Conservation (phyloP, 2,797 vertebrate species). For the Parotocinclus haroldoi region DNA sequence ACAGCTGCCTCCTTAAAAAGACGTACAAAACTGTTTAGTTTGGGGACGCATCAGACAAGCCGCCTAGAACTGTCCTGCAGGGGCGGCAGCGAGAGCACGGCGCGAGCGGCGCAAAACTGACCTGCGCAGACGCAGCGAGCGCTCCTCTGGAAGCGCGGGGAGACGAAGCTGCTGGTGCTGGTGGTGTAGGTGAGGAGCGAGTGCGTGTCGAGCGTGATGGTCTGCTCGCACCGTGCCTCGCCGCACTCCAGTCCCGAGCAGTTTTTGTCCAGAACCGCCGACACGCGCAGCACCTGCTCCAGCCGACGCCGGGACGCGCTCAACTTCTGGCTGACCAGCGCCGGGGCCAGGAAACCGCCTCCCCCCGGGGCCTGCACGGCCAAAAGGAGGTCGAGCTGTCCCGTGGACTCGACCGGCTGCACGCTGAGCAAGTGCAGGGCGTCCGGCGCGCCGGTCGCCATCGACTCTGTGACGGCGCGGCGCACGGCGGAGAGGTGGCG, state of each 20-base stretch:
- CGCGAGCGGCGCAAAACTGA: constrained; percentile 59
- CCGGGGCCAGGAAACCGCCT: constrained; percentile 66
- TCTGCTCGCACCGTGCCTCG: constrained; percentile 89
- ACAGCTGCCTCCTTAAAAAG: constrained; percentile 79
- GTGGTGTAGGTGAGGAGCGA: constrained; percentile 92
- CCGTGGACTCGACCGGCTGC: constrained; percentile 85
- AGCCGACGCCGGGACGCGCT: constrained; percentile 83
- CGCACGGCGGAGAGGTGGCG: constrained; percentile 82
- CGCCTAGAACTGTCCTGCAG: no score
- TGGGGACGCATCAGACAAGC: no score
- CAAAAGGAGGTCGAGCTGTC: constrained; percentile 90
- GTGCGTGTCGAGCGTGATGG: constrained; percentile 86
- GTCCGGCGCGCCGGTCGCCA: constrained; percentile 84
- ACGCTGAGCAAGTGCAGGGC: constrained; percentile 88
- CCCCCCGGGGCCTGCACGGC: constrained; percentile 79
- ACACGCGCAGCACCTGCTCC: constrained; percentile 86
- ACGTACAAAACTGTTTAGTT: constrained; percentile 1
- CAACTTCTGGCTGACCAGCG: constrained; percentile 94
- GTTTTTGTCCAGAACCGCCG: constrained; percentile 94
- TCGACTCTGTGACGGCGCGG: constrained; percentile 76
- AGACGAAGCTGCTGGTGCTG: constrained; percentile 63
- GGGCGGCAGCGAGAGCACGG: no score
- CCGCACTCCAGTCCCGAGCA: constrained; percentile 93
- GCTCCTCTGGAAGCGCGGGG: constrained; percentile 86
- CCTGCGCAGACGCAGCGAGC: constrained; percentile 90